These are phyloP conservation scores for Lasioglossum zephyrum DNA, from an alignment of 2,888 invertebrate species.

Conservation along the genomic window DNA sequence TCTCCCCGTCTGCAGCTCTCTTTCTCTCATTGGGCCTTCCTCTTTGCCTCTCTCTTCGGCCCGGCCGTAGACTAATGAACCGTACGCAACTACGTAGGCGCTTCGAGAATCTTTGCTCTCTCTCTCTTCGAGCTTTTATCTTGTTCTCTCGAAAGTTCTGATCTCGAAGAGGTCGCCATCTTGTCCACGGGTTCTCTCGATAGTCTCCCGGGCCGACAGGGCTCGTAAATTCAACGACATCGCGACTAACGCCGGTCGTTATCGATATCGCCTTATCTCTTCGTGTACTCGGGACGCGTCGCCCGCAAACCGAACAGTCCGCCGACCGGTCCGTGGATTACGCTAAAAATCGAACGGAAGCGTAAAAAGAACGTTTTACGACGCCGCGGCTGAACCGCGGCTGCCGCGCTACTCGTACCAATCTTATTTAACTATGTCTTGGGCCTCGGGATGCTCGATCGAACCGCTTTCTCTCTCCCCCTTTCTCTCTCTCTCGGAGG, in stretches of 20 bases:
- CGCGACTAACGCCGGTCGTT: slow-evolving; percentile 61
- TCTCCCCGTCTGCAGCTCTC: background rate
- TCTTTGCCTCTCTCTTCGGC: slow-evolving; percentile 24
- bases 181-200: slow-evolving; percentile 1
- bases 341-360: slow-evolving; percentile 50
- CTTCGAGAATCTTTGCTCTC: slow-evolving; percentile 55
- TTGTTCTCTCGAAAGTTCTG: background rate
- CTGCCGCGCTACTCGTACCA: slow-evolving; percentile 6
- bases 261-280: slow-evolving; percentile 69
- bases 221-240: slow-evolving; percentile 65
- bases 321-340: slow-evolving; percentile 35
- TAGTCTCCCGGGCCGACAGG: slow-evolving; percentile 23
- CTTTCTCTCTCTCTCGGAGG: background rate
- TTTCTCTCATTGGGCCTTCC: slow-evolving; percentile 4
- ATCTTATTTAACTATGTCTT: slow-evolving; percentile 13
- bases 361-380: slow-evolving; percentile 61
- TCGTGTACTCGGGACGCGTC: slow-evolving; percentile 27
- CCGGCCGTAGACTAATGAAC: slow-evolving; percentile 66
- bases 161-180: slow-evolving; percentile 2
- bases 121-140: background rate
- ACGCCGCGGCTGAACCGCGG: background rate
- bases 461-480: background rate
- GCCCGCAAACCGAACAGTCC: slow-evolving; percentile 6
- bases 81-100: slow-evolving; percentile 65
- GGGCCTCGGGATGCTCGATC: background rate